Conservation (phyloP, 2,113 vertebrate species). For the Microcebus griseorufus region DNA sequence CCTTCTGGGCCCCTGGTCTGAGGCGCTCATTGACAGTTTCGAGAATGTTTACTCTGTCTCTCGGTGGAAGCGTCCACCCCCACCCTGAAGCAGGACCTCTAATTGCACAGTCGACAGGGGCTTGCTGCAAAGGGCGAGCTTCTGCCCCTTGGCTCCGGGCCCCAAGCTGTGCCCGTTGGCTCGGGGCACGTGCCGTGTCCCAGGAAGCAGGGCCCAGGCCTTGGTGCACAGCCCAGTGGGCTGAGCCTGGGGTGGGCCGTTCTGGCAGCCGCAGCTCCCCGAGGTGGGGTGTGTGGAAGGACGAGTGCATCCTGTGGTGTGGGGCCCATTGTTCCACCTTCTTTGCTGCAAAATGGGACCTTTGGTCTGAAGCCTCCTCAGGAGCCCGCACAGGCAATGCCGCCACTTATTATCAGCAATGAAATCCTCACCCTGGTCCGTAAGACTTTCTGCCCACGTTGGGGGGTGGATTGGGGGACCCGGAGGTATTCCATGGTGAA, state of each 20-base stretch:
- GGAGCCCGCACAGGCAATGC: neutral
- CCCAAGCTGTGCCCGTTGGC: rapidly evolving
- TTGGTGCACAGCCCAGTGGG: rapidly evolving
- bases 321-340: neutral
- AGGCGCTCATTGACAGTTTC: neutral
- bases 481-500: too few relatives aligned
- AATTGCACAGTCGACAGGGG: rapidly evolving
- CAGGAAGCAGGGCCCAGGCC: neutral
- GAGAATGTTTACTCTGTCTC: neutral
- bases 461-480: neutral
- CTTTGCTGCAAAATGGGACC: neutral
- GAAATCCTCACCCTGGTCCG: neutral
- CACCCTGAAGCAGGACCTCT: rapidly evolving
- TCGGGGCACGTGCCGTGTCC: rapidly evolving
- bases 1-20: neutral
- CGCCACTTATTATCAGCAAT: rapidly evolving
- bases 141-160: neutral
- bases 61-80: neutral
- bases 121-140: rapidly evolving
- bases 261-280: neutral
- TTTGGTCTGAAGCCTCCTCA: neutral
- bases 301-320: neutral
- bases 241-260: neutral
- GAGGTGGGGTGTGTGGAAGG: neutral
- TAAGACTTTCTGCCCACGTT: neutral